Evolutionary conservation across 2,113 vertebrate species (phyloP).

Genomic region (Climacteris rufus): DNA sequence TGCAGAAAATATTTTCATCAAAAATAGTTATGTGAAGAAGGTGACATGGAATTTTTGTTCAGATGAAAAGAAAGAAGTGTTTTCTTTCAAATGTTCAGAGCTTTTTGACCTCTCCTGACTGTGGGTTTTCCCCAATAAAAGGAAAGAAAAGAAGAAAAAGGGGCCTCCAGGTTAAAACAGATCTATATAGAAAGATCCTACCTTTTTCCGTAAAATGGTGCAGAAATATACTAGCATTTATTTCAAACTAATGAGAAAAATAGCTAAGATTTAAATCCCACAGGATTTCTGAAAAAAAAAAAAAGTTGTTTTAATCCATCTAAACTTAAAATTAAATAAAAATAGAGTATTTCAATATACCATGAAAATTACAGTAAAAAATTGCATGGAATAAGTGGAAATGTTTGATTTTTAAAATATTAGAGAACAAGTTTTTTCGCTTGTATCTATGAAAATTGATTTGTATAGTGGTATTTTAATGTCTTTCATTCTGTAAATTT

Average conservation of each 20-base stretch:
- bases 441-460: background rate
- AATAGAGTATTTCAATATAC: background rate
- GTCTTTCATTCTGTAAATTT: background rate
- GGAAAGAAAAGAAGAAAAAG: background rate
- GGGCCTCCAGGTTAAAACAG: background rate
- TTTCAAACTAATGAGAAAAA: background rate
- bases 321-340: background rate
- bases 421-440: background rate
- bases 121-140: background rate
- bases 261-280: background rate
- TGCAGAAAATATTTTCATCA: background rate
- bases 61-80: background rate
- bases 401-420: background rate
- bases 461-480: rapidly evolving
- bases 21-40: background rate
- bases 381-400: background rate
- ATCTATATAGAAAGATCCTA: background rate
- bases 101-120: background rate
- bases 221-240: background rate
- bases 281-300: background rate
- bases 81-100: background rate
- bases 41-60: background rate
- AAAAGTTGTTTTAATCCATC: background rate
- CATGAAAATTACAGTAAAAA: background rate
- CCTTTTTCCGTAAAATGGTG: background rate